Base-by-base conservation (phyloP, 1,140 invertebrate genomes). In the Drosophila prosaltans region DNA sequence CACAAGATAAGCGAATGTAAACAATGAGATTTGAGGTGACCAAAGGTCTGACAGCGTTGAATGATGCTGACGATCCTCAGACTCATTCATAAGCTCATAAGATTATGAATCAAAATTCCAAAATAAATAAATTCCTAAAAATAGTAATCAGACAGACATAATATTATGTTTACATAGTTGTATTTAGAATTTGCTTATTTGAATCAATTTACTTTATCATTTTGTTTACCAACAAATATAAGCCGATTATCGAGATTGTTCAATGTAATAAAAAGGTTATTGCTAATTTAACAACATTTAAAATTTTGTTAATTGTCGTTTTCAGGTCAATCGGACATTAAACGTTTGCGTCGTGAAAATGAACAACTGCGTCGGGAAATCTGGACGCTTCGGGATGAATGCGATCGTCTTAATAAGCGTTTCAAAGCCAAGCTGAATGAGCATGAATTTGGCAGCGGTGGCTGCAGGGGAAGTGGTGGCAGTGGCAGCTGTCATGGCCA, bases 331-430 rank as follows among this genome's bases (percentile, higher is more conserved):
- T 96, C 95, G 78, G 97, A 98, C 86, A 97, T 97, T 65, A 97
- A 97, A 92, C 97, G 97, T 91, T 91, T 98, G 69, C 95, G 96
- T 62, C 94, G 95, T 43, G 97, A 98, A 89, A 98, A 98, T 93
- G 97, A 98, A 78, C 96, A 97, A 89, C 93, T 98, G 30, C 95
- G 96, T 72, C 93, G 96, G 41, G 97, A 98, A 92, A 97, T 98
- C 90, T 97, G 97, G 94, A 95, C 95, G 43, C 93, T 98, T 48
- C 93, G 97, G 51, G 97, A 98, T 89, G 97, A 98, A 91, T 97
- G 97, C 91, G 97, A 97, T 86, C 94, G 96, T 67, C 93, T 98
- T 64, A 97, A 97, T 92, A 95, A 95, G 73, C 78, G 88, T 9
- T 90, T 92, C 30, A 92, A 92, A 57, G 83, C 88, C 39, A 91